phyloP scores from a whole-genome alignment of 2,888 invertebrate genomes.

The Papilio demoleus region DNA sequence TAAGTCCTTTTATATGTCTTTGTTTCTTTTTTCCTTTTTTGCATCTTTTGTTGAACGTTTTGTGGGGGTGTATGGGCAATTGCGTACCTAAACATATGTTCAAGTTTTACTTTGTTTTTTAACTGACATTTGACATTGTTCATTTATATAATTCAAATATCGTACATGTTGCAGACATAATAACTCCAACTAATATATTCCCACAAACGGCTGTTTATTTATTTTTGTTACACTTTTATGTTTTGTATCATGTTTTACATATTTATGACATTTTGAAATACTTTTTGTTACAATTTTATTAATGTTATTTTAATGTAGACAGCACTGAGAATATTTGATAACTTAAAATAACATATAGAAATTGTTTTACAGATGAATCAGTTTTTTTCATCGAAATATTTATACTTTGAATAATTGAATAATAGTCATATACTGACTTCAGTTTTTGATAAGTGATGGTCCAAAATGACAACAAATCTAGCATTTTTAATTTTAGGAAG shows the following conservation, averaged over 20 bases:
- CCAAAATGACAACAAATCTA: conserved; percentile 38
- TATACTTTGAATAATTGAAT: background rate
- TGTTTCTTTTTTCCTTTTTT: conserved; percentile 67
- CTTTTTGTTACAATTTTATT: conserved; percentile 4
- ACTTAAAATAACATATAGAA: background rate
- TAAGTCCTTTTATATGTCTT: conserved; percentile 71
- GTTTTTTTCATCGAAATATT: background rate
- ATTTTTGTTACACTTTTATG: conserved; percentile 56
- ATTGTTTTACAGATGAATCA: background rate
- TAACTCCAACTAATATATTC: conserved; percentile 74
- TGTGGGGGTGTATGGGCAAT: conserved; percentile 84
- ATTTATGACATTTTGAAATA: conserved; percentile 38
- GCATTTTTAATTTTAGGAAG: conserved; percentile 66
- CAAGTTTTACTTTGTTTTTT: conserved; percentile 20
- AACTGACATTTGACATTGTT: conserved; percentile 3
- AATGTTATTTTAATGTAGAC: background rate
- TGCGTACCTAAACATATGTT: conserved; percentile 48
- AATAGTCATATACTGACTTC: background rate
- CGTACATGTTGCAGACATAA: conserved; percentile 42
- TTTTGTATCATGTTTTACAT: conserved; percentile 48
- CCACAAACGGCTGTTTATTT: conserved; percentile 72
- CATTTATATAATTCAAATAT: conserved; percentile 24
- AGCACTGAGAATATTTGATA: background rate
- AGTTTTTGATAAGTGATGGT: conserved; percentile 15
- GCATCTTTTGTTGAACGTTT: conserved; percentile 64